Evolutionary conservation across 1,140 invertebrate genomes (phyloP).

Genomic region (Rhynchophorus ferrugineus): DNA sequence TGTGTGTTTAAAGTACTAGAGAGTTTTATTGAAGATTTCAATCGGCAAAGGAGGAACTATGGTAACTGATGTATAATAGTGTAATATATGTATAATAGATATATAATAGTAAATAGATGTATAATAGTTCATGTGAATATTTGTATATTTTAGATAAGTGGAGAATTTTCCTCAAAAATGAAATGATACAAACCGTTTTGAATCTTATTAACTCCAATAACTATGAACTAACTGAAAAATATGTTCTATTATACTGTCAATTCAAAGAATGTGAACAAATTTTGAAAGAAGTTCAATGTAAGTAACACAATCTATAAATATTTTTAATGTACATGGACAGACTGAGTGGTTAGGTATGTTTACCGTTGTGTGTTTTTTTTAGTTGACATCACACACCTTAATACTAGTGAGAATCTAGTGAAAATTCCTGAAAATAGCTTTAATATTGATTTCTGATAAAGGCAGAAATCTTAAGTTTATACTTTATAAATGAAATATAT

Average conservation of each 20-base stretch:
- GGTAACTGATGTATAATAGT: neutral
- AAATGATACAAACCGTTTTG: constrained; percentile 21
- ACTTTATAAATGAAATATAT: neutral
- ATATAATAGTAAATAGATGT: too few relatives aligned
- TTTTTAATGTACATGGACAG: neutral
- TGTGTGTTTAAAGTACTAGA: constrained; percentile 22
- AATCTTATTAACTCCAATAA: constrained; percentile 24
- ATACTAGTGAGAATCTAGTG: constrained; percentile 8
- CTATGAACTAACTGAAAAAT: constrained; percentile 28
- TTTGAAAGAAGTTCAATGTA: constrained; percentile 14
- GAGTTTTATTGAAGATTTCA: constrained; percentile 5
- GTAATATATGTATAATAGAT: too few relatives aligned
- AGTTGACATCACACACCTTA: constrained; percentile 5
- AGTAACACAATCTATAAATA: neutral
- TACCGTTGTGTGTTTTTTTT: constrained; percentile 1
- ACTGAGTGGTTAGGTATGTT: neutral
- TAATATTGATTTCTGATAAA: constrained; percentile 12
- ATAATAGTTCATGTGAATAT: too few relatives aligned
- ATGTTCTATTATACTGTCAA: constrained; percentile 22
- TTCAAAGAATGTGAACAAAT: constrained; percentile 24
- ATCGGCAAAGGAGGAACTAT: neutral
- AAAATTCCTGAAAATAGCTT: constrained; percentile 8
- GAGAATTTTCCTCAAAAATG: constrained; percentile 17
- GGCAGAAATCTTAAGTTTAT: too few relatives aligned
- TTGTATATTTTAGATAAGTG: constrained; percentile 13